phyloP scores from a whole-genome alignment of 2,113 vertebrate species.

The Esox niger region DNA sequence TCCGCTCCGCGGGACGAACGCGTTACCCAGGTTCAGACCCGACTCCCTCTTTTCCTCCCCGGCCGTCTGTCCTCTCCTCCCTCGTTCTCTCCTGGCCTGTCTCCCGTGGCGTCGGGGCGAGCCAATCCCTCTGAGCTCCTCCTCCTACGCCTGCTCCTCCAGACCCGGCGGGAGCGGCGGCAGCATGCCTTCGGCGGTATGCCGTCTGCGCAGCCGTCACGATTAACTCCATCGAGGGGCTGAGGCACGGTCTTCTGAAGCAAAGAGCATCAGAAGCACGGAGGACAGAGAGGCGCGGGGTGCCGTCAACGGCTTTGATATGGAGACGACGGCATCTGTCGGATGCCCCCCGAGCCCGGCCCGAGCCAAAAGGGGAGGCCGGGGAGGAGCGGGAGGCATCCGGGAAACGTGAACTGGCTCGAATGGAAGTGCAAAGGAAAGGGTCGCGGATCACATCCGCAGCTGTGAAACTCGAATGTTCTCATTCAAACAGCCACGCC shows the following conservation, averaged over 20 bases:
- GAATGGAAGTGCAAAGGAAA: slow-evolving; percentile 68
- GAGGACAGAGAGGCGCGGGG: slow-evolving; percentile 55
- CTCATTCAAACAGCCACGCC: slow-evolving; percentile 64
- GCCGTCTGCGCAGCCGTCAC: slow-evolving; percentile 63
- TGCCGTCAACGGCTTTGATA: slow-evolving; percentile 72
- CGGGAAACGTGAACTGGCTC: slow-evolving; percentile 44
- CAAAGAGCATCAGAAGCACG: slow-evolving; percentile 70
- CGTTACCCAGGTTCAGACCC: not conserved
- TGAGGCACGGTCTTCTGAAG: slow-evolving; percentile 67
- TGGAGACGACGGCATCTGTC: slow-evolving; percentile 69
- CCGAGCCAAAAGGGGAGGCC: slow-evolving; percentile 49
- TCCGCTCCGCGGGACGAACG: not conserved
- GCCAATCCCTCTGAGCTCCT: slow-evolving; percentile 65
- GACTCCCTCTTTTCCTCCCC: slow-evolving; percentile 1
- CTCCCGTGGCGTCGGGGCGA: slow-evolving; percentile 53
- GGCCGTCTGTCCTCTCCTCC: slow-evolving; percentile 34
- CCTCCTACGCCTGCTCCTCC: slow-evolving; percentile 61
- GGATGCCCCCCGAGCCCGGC: slow-evolving; percentile 46
- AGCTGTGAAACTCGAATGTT: slow-evolving; percentile 70
- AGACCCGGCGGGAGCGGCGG: slow-evolving; percentile 57
- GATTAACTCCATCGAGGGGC: slow-evolving; percentile 70
- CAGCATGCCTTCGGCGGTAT: slow-evolving; percentile 62
- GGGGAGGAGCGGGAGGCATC: slow-evolving; percentile 42
- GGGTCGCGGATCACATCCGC: slow-evolving; percentile 67
- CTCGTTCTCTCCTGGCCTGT: slow-evolving; percentile 36